Evolutionary conservation across 2,888 invertebrate genomes (phyloP).

Genomic region (Desoria tigrina): DNA sequence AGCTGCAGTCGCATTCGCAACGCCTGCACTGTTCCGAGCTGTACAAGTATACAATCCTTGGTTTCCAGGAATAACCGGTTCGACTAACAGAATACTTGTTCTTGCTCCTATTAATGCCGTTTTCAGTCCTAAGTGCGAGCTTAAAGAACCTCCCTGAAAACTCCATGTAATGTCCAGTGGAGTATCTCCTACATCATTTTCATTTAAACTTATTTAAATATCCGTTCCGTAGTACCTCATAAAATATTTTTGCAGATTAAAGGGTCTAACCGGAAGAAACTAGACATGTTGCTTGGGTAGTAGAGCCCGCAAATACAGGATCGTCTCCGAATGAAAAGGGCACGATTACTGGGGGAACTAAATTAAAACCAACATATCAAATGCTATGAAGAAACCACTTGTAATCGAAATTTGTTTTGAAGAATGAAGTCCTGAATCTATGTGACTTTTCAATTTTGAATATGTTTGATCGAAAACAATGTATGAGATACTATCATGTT

Average conservation of each 20-base stretch:
- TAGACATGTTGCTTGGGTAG: slow-evolving; percentile 47
- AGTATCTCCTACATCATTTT: slow-evolving; percentile 41
- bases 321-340: slow-evolving; percentile 45
- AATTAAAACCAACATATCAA: slow-evolving; percentile 17
- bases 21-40: slow-evolving; percentile 67
- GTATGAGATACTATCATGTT: too few relatives aligned
- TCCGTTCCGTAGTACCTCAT: not conserved
- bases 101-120: slow-evolving; percentile 63
- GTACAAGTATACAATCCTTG: slow-evolving; percentile 54
- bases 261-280: slow-evolving; percentile 38
- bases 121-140: slow-evolving; percentile 58
- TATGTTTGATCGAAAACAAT: too few relatives aligned
- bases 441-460: too few relatives aligned
- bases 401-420: too few relatives aligned
- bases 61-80: slow-evolving; percentile 53
- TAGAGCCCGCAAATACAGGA: slow-evolving; percentile 40
- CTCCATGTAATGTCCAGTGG: slow-evolving; percentile 49
- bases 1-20: slow-evolving; percentile 68
- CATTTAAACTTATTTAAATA: slow-evolving; percentile 6
- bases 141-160: slow-evolving; percentile 47
- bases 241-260: too few relatives aligned
- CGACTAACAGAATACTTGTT: slow-evolving; percentile 64
- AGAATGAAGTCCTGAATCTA: too few relatives aligned
- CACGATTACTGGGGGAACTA: slow-evolving; percentile 37
- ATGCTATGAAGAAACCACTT: too few relatives aligned